Conservation (phyloP, 2,888 invertebrate species). For the Phaonia tiefii region DNA sequence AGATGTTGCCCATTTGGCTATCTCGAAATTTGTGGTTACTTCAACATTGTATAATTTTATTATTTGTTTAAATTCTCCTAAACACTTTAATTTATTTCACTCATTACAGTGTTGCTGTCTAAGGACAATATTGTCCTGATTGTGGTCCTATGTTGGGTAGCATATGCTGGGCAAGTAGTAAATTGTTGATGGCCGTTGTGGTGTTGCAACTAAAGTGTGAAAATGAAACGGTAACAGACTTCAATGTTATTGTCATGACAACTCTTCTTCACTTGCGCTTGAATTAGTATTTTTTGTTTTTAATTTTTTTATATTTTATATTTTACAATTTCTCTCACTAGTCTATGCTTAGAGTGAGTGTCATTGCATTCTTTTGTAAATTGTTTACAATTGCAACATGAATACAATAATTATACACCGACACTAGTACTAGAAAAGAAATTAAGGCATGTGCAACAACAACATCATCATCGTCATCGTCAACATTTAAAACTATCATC, state of each 20-base stretch:
- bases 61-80: no score
- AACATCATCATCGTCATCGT: constrained; percentile 25
- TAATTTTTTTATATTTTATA: background rate
- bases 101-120: no score
- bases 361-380: constrained; percentile 38
- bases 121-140: no score
- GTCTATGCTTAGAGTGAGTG: background rate
- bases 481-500: constrained; percentile 43
- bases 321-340: constrained; percentile 16
- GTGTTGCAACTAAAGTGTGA: constrained; percentile 8
- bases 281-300: constrained; percentile 19
- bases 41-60: no score
- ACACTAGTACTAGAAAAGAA: background rate
- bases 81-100: no score
- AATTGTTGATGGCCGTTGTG: background rate
- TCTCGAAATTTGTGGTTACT: no score
- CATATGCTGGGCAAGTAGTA: no score
- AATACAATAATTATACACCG: background rate
- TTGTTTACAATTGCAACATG: constrained; percentile 40
- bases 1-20: no score
- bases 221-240: constrained; percentile 1
- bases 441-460: constrained; percentile 9
- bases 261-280: constrained; percentile 39
- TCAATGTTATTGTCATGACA: constrained; percentile 50
- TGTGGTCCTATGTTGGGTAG: no score